Percentiles rank a stretch among this genome's conserved stretches.
Conservation (phyloP, 2,113 vertebrate species). For the Okapia johnstoni region DNA sequence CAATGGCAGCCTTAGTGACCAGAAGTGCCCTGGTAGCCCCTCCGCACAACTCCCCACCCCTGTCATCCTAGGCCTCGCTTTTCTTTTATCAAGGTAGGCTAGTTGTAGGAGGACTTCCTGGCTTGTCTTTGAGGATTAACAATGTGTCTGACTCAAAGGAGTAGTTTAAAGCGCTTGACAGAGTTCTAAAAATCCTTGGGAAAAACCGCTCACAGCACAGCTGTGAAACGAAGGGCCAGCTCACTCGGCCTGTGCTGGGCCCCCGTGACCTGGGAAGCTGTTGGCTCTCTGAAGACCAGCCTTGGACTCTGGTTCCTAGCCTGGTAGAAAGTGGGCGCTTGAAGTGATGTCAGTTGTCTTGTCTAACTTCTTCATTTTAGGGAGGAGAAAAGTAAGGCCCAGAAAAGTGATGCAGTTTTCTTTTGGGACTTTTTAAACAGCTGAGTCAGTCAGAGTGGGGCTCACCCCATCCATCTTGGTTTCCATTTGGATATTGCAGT, state of each 20-base stretch:
- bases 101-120: neutral
- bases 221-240: neutral
- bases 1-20: neutral
- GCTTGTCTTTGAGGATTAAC: neutral
- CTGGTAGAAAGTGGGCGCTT: neutral
- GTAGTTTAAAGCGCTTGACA: neutral
- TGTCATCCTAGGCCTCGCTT: neutral
- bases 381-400: constrained; percentile 24
- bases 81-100: neutral
- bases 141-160: constrained; percentile 3
- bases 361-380: neutral
- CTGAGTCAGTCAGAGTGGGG: constrained; percentile 38
- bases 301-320: neutral
- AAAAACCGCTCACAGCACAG: neutral
- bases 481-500: constrained; percentile 57
- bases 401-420: neutral
- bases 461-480: constrained; percentile 1
- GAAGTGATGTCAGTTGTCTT: neutral
- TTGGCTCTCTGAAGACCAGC: neutral
- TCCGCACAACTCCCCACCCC: neutral
- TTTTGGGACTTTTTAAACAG: neutral
- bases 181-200: constrained; percentile 11
- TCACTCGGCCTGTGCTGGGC: neutral
- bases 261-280: neutral
- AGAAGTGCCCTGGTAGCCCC: neutral